Evolutionary conservation across 2,113 vertebrate genomes (phyloP), one percentile per base, ranked within the genome.

Genomic region (Chloropsis cyanopogon): DNA sequence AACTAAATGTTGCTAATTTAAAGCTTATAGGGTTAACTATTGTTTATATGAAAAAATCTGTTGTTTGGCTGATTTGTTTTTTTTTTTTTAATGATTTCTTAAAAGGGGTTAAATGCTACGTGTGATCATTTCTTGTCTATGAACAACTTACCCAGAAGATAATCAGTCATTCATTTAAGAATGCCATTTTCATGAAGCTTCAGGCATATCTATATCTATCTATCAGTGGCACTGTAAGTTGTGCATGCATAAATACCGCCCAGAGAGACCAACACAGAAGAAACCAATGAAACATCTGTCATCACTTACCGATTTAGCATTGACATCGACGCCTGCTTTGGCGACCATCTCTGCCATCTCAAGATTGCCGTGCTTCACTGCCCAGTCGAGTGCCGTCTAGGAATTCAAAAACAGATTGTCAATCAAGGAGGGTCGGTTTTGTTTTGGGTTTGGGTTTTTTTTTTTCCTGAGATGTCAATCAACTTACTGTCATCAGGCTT

Each of bases 301-400:
- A 96, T 96, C 97, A 96, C 98, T 98, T 97, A 98, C 98, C 96
- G 97, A 97, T 98, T 98, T 97, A 97, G 96, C 96, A 96, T 97
- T 98, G 98, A 98, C 97, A 95, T 98, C 97, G 60, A 97, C 96
- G 96, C 98, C 98, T 76, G 96, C 97, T 95, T 96, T 96, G 95
- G 98, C 88, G 96, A 98, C 98, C 97, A 97, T 97, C 98, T 92
- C 96, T 89, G 88, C 96, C 97, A 93, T 97, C 95, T 97, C 96
- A 86, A 96, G 96, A 97, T 91, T 78, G 90, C 88, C 12, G 78
- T 97, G 95, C 97, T 97, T 96, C 77, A 46, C 95, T 98, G 95
- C 96, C 98, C 98, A 98, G 97, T 98, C 96, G 81, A 98, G 97
- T 33, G 97, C 97, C 59, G 94, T 98, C 98, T 97, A 98, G 85